Base-by-base conservation (phyloP, 1,140 invertebrate species). In the Anoplolepis gracilipes region DNA sequence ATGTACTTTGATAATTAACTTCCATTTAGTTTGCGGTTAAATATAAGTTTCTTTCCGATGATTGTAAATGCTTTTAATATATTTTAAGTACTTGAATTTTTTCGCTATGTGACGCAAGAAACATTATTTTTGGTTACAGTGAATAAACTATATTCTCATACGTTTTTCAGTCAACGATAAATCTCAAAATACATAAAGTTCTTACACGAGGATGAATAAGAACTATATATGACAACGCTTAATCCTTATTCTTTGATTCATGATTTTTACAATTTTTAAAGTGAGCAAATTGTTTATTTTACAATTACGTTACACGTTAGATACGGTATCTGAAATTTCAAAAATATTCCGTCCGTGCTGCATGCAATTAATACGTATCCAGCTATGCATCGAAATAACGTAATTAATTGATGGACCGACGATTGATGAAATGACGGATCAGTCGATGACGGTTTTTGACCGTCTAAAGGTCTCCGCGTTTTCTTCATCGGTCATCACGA, bases 401-500 rank as follows among this genome's bases (percentile, higher is more conserved):
- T 36, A 76, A 77, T 64, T 22, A 2, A 2, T 33, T 85, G 70
- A 78, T 77, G 19, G 39, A 75, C 65, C 85, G 62, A 86, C 67
- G 82, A 92, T 89, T n/a, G n/a, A n/a, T n/a, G n/a, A 90, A 89
- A 88, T 90, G 28, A 78, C 62, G 90, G 92, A 93, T 93, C 92
- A 93, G 92, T 93, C 70, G 22, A 28, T 30, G 61, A 78, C 62
- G 92, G 88, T 93, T 67, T n/a, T 55, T 42, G 70, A 81, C 88
- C 93, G 92, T 87, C 93, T 87, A 84, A 93, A 93, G 92, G 92
- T 91, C 90, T 92, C 86, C 90, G 90, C 87, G 87, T 85, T 84
- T 75, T 81, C 64, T 49, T 90, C 90, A 78, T 90, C 88, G 87
- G 81, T 88, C 78, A 85, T 72, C 78, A 65, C 46, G 55, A 55